A percentile compares a stretch with the other conserved stretches of the same genome.
phyloP scores from a whole-genome alignment of 2,888 invertebrate species.

The Microplitis manilae region DNA sequence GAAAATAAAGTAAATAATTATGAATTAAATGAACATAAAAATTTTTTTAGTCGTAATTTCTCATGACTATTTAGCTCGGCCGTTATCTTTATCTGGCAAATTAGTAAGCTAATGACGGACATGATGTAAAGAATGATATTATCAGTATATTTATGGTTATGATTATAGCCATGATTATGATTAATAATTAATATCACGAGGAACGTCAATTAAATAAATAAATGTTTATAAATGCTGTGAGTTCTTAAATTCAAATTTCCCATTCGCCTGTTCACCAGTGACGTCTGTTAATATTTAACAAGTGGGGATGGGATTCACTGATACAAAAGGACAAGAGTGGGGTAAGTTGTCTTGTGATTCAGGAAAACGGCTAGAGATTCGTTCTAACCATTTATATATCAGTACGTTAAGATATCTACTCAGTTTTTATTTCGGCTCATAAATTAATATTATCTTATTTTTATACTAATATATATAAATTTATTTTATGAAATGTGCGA shows the following conservation, averaged over 20 bases:
- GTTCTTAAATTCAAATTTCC: conserved; percentile 42
- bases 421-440: conserved; percentile 55
- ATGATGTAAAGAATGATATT: background rate
- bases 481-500: too few species aligned
- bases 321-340: conserved; percentile 47
- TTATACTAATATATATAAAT: too few species aligned
- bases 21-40: too few species aligned
- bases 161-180: background rate
- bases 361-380: conserved; percentile 50
- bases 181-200: conserved; percentile 1
- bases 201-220: background rate
- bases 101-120: background rate
- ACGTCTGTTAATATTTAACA: conserved; percentile 40
- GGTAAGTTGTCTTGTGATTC: conserved; percentile 48
- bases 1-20: background rate
- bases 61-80: background rate
- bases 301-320: conserved; percentile 44
- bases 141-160: background rate
- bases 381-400: conserved; percentile 61
- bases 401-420: conserved; percentile 51
- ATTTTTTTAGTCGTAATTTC: background rate
- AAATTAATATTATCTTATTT: background rate
- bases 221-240: conserved; percentile 11
- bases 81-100: background rate
- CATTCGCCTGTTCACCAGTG: conserved; percentile 52